Base-by-base conservation (phyloP, 2,797 vertebrate species). In the Tragelaphus oryx region DNA sequence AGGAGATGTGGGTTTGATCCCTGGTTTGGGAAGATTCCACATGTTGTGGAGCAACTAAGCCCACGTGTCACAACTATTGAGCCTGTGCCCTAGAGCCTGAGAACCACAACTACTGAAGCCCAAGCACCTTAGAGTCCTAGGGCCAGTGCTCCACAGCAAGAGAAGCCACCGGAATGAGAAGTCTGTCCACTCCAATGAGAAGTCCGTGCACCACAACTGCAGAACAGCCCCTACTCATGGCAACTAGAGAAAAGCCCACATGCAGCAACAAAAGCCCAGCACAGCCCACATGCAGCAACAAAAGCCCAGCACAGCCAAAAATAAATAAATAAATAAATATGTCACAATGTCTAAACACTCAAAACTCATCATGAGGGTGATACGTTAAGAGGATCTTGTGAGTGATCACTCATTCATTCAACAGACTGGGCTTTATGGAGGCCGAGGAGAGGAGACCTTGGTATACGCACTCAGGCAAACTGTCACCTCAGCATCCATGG, bases 161-260 rank as follows among this genome's bases (percentile, higher is more conserved):
- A 20, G n/a, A 68, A 68, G 62, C 62, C n/a, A 33, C n/a, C 0
- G 0, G n/a, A 37, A 18, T 1, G 12, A 57, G 55, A 62, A n/a
- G 60, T 11, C 65, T 3, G 7, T 20, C 4, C 4, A 20, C 55
- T 4, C 9, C 8, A 5, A 5, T 0, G 10, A 26, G 10, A 28
- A 59, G 57, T 9, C n/a, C 8, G 2, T 37, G 1, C 3, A 68
- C 33, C 10, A 3, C 20, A 22, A 22, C 65, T 41, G 20, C 33
- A 71, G 65, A 71, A 24, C 12, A 12, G 20, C 20, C 20, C 20
- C 11, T 22, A 6, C 65, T 7, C 10, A 4, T 11, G 0, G 0
- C 65, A 71, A 41, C 33, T 71, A 41, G 20, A 41, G 20, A 41
- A 71, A 41, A 71, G 37, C 68, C 13, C 68, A 41, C 68, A 6